A percentile compares a stretch with the other conserved stretches of the same genome.
Conservation (phyloP, 2,888 invertebrate species). For the Mayetiola destructor region DNA sequence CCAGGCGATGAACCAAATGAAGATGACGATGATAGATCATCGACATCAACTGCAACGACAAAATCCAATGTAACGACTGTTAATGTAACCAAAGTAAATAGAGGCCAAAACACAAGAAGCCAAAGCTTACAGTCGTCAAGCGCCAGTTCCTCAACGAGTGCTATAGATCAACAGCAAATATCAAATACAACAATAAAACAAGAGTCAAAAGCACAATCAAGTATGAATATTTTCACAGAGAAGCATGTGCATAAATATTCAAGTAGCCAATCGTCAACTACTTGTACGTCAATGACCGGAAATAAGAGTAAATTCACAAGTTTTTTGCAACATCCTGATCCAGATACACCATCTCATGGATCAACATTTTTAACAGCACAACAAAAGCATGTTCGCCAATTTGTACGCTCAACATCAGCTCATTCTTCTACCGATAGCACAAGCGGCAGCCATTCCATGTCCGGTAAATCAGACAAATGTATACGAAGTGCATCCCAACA, state of each 20-base stretch:
- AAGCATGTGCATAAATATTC: slow-evolving; percentile 18
- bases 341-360: slow-evolving; percentile 21
- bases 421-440: slow-evolving; percentile 31
- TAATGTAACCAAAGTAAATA: not conserved
- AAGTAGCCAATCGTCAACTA: not conserved
- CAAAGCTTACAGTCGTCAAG: slow-evolving; percentile 24
- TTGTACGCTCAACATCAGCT: slow-evolving; percentile 35
- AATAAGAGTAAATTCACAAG: slow-evolving; percentile 33
- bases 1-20: slow-evolving; percentile 33
- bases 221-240: slow-evolving; percentile 30
- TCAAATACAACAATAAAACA: slow-evolving; percentile 33
- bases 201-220: slow-evolving; percentile 33
- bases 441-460: slow-evolving; percentile 17
- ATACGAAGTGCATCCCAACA: slow-evolving; percentile 34
- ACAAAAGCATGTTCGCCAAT: slow-evolving; percentile 34
- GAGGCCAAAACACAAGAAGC: slow-evolving; percentile 9
- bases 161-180: not conserved
- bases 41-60: slow-evolving; percentile 4
- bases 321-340: slow-evolving; percentile 34
- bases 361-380: slow-evolving; percentile 30
- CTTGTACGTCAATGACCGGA: not conserved
- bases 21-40: slow-evolving; percentile 25
- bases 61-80: slow-evolving; percentile 20
- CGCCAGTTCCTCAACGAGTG: slow-evolving; percentile 18
- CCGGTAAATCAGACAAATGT: slow-evolving; percentile 28